Base-by-base conservation (phyloP, 2,888 invertebrate species). In the Erebia palarica region DNA sequence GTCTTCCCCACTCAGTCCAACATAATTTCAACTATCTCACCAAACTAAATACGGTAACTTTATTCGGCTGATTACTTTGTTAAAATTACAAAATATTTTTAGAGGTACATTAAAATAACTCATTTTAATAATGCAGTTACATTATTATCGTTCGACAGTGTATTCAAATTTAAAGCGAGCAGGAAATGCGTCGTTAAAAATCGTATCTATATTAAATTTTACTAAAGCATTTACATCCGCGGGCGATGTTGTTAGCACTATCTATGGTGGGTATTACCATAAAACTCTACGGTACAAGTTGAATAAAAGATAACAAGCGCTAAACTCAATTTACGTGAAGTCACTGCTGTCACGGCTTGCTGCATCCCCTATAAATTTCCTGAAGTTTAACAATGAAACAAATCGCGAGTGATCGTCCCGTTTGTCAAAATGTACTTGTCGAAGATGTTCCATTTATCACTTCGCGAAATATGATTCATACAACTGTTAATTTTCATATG, bases 351-450 rank as follows among this genome's bases (percentile, higher is more conserved):
- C 69, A 74, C 69, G 69, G 69, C 67, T 71, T 67, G 57, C 69
- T 72, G 70, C 68, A 73, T 72, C 71, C 69, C 67, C 67, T 66
- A 75, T 70, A 76, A 75, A 76, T 77, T 65, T 71, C 71, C 67
- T 61, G 71, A 69, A 49, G 73, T 71, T 76, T 78, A 78, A 78
- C 75, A 78, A 77, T 77, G 78, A 75, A 78, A 77, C 76, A 78
- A 78, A 80, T 78, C 76, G 74, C 77, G 76, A 78, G 75, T 69
- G 75, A 75, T 72, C 72, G 77, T 75, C 79, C 77, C 78, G 78
- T 79, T 80, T 78, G 79, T 76, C 78, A 76, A 78, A 63, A 76
- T 75, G 76, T 75, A 77, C 78, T 79, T 77, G 78, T 79, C 78
- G 78, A 77, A 80, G 76, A 77, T 74, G 75, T 69, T 72, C 66